Evolutionary conservation across 1,140 invertebrate species (phyloP).

Genomic region (Plodia interpunctella): DNA sequence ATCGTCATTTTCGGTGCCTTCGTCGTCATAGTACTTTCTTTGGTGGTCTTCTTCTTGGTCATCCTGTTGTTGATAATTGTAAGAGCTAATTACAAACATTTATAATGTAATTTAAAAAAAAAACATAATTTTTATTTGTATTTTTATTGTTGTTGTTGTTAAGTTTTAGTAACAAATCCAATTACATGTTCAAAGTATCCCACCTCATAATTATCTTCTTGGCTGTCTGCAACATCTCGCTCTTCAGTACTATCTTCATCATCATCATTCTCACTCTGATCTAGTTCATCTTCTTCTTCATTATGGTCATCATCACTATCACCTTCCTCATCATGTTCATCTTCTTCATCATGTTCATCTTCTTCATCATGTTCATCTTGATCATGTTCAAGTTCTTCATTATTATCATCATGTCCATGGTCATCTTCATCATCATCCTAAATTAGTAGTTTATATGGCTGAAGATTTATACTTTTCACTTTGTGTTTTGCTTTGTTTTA

Average conservation of each 20-base stretch:
- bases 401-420: slow-evolving; percentile 29
- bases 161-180: neutral
- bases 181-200: neutral
- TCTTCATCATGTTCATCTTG: slow-evolving; percentile 44
- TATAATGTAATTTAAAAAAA: too few relatives aligned
- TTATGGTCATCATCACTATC: slow-evolving; percentile 47
- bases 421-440: slow-evolving; percentile 31
- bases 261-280: slow-evolving; percentile 33
- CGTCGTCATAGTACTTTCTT: slow-evolving; percentile 26
- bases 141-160: too few relatives aligned
- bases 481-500: too few relatives aligned
- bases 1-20: neutral
- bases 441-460: neutral
- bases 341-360: slow-evolving; percentile 14
- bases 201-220: slow-evolving; percentile 34
- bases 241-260: slow-evolving; percentile 39
- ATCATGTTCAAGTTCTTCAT: slow-evolving; percentile 28
- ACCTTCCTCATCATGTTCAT: slow-evolving; percentile 42
- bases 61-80: slow-evolving; percentile 16
- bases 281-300: slow-evolving; percentile 40
- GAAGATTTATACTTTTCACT: too few relatives aligned
- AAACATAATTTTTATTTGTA: too few relatives aligned
- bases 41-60: slow-evolving; percentile 27
- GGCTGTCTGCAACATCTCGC: slow-evolving; percentile 37
- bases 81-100: neutral